A percentile compares a stretch with the other conserved stretches of the same genome.
These are phyloP conservation scores for Tinea semifulvella DNA, from an alignment of 2,888 invertebrate species.

Conservation along the genomic window DNA sequence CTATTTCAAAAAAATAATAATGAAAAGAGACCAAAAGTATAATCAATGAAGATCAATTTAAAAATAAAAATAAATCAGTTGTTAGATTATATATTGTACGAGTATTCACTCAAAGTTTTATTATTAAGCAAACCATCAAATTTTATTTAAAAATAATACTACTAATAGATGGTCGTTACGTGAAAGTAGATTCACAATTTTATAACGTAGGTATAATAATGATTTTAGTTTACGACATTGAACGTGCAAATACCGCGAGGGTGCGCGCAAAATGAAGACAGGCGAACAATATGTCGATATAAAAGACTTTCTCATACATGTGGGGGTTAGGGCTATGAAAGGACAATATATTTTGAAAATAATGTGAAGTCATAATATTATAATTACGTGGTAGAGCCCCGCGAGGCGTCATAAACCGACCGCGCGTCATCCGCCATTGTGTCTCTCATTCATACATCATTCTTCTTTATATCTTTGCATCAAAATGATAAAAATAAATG, in stretches of 20 bases:
- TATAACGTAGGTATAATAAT: conserved; percentile 7
- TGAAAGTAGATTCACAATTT: conserved; percentile 1
- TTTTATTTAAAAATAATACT: background rate
- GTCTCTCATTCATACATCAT: conserved; percentile 16
- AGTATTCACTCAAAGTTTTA: too few relatives aligned
- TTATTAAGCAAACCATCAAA: too few relatives aligned
- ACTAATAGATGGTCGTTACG: background rate
- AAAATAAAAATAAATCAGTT: too few relatives aligned
- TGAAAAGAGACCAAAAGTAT: too few relatives aligned
- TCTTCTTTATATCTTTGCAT: background rate
- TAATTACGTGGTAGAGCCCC: conserved; percentile 43
- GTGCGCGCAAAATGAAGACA: conserved; percentile 14
- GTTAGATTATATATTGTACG: too few relatives aligned
- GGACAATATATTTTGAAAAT: conserved; percentile 31
- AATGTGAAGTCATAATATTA: conserved; percentile 59
- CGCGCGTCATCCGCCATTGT: conserved; percentile 56
- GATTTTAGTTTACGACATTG: conserved; percentile 9
- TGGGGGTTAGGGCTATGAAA: conserved; percentile 27
- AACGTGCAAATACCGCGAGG: conserved; percentile 1
- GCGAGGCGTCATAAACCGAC: conserved; percentile 36
- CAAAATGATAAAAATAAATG: background rate
- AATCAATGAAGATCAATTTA: too few relatives aligned
- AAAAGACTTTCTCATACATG: conserved; percentile 29
- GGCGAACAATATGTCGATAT: conserved; percentile 22
- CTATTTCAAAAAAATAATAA: too few relatives aligned